A percentile compares a stretch with the other conserved stretches of the same genome.
Evolutionary conservation across 2,888 invertebrate species (phyloP).

Genomic region (Celastrina argiolus): DNA sequence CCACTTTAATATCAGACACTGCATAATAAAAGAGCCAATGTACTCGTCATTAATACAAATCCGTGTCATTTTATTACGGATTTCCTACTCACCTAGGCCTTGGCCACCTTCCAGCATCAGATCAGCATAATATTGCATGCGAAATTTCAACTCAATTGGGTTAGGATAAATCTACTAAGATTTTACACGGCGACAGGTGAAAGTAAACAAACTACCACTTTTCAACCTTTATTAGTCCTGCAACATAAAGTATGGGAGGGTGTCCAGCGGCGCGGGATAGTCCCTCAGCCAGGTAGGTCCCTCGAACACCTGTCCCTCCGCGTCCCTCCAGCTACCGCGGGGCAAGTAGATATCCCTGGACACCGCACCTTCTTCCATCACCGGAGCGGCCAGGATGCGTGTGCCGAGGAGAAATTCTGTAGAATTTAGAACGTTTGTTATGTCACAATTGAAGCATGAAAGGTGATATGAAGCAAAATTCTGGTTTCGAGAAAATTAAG

Average conservation of each 20-base stretch:
- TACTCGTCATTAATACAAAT: too few species aligned
- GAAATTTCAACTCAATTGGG: too few species aligned
- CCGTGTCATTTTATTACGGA: too few species aligned
- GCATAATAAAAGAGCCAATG: too few species aligned
- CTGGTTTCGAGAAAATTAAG: too few species aligned
- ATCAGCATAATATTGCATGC: too few species aligned
- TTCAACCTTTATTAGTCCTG: constrained; percentile 37
- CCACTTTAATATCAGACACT: too few species aligned
- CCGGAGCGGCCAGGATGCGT: constrained; percentile 83
- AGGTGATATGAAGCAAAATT: too few species aligned
- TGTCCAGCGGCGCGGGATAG: constrained; percentile 80
- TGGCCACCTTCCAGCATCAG: too few species aligned
- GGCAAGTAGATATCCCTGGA: constrained; percentile 85
- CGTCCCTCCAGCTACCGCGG: constrained; percentile 81
- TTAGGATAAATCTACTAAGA: too few species aligned
- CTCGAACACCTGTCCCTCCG: constrained; percentile 48
- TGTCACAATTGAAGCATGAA: too few species aligned
- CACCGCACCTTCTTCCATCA: constrained; percentile 77
- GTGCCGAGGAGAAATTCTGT: constrained; percentile 86
- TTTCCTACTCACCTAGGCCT: too few species aligned
- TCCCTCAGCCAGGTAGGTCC: constrained; percentile 78
- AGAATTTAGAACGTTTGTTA: constrained; percentile 27
- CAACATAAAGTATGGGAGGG: constrained; percentile 80
- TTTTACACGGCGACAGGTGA: neutral
- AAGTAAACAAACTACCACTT: neutral